These are phyloP conservation scores for Yponomeuta malinellus DNA, from an alignment of 2,888 invertebrate species.

Conservation along the genomic window DNA sequence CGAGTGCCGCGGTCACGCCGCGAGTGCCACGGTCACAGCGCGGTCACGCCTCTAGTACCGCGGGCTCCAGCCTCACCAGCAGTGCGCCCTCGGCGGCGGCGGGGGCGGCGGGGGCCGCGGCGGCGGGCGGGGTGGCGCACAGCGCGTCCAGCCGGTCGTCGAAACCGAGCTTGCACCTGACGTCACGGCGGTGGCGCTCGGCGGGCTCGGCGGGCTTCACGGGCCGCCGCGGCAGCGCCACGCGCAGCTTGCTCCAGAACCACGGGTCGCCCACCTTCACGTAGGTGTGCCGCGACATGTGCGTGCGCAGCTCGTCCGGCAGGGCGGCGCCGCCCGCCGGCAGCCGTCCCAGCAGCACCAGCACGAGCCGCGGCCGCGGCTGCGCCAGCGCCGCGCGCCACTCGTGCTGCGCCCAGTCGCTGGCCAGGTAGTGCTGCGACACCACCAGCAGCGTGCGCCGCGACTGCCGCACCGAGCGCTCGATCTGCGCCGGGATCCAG, in stretches of 20 bases:
- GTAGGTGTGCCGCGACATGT: conserved; percentile 16
- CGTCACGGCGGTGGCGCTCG: background rate
- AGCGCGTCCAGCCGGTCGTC: conserved; percentile 4
- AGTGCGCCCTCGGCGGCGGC: background rate
- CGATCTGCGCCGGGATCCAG: conserved; percentile 80
- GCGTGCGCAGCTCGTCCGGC: conserved; percentile 16
- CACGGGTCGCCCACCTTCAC: background rate
- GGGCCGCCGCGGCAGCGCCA: conserved; percentile 8
- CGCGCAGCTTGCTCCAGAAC: conserved; percentile 11
- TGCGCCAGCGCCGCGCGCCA: conserved; percentile 69
- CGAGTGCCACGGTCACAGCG: background rate
- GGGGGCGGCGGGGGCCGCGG: background rate
- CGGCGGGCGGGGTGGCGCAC: background rate
- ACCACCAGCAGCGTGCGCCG: conserved; percentile 36
- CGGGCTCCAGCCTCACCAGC: background rate
- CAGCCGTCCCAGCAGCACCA: conserved; percentile 15
- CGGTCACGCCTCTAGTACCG: background rate
- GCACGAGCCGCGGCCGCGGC: conserved; percentile 11
- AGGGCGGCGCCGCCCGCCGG: conserved; percentile 14
- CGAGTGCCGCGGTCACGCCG: background rate
- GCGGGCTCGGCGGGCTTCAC: background rate
- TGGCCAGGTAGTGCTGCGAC: conserved; percentile 16
- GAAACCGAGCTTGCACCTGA: background rate
- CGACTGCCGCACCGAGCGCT: conserved; percentile 81
- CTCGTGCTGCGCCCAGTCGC: conserved; percentile 82